These are phyloP conservation scores for Lithosia quadra DNA, from an alignment of 2,888 invertebrate genomes.

Conservation along the genomic window DNA sequence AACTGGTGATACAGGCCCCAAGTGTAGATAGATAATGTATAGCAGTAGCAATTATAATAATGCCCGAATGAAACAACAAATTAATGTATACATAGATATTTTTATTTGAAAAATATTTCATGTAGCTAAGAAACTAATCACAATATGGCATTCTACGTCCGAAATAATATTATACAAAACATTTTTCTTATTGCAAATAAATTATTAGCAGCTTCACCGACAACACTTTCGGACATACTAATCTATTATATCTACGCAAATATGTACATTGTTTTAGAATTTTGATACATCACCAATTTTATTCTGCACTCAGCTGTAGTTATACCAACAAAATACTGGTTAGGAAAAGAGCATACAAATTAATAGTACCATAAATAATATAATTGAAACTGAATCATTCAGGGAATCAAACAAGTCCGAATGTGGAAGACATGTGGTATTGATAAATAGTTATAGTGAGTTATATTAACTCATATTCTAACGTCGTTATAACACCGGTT, in stretches of 20 bases:
- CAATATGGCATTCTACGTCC: constrained; percentile 75
- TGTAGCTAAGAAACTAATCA: constrained; percentile 74
- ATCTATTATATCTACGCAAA: constrained; percentile 44
- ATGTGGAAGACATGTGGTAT: too few species aligned
- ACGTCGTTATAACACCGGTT: too few species aligned
- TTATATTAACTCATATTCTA: too few species aligned
- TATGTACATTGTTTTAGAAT: constrained; percentile 54
- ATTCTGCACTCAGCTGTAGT: constrained; percentile 35
- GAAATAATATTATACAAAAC: constrained; percentile 63
- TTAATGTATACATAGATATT: constrained; percentile 74
- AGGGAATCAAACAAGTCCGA: too few species aligned
- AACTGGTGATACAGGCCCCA: neutral
- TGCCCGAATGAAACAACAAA: constrained; percentile 58
- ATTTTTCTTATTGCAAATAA: constrained; percentile 62
- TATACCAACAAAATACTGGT: constrained; percentile 27
- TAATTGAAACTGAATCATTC: neutral
- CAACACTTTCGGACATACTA: constrained; percentile 46
- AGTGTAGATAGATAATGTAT: neutral
- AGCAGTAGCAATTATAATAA: too few species aligned
- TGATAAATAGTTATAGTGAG: too few species aligned
- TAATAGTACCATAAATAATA: neutral
- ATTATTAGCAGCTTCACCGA: constrained; percentile 51
- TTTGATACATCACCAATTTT: constrained; percentile 49
- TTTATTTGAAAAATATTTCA: constrained; percentile 78
- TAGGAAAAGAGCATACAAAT: constrained; percentile 10